Percentiles rank a stretch among this genome's conserved stretches.
Evolutionary conservation across 1,140 invertebrate genomes (phyloP).

Genomic region (Elysia chlorotica): DNA sequence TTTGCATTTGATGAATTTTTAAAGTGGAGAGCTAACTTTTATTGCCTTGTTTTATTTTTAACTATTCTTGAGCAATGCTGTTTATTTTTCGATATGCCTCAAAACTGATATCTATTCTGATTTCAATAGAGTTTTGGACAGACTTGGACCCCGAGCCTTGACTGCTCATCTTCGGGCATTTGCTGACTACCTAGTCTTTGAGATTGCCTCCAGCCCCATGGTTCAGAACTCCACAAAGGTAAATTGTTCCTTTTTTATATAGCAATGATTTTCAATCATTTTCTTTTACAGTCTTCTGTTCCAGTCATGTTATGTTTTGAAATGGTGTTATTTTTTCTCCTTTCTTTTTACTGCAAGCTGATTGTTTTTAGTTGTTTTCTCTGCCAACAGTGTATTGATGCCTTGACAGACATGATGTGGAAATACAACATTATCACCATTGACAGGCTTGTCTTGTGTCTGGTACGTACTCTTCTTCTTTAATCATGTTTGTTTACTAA

Average conservation of each 20-base stretch:
- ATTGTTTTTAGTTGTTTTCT: neutral
- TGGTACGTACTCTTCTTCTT: conserved; percentile 67
- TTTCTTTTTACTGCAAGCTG: neutral
- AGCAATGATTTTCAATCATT: neutral
- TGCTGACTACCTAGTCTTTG: conserved; percentile 91
- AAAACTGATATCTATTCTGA: neutral
- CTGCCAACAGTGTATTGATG: conserved; percentile 77
- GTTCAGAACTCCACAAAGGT: conserved; percentile 28
- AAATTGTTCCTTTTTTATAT: neutral
- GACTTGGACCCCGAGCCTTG: conserved; percentile 87
- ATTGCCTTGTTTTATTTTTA: neutral
- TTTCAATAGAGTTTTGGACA: conserved; percentile 77
- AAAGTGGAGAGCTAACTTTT: too few species aligned
- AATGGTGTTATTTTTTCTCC: neutral
- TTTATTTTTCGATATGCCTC: neutral
- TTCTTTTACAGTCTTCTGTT: neutral
- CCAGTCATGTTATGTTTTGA: neutral
- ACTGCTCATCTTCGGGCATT: conserved; percentile 91
- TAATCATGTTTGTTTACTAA: too few species aligned
- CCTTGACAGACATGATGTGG: conserved; percentile 96
- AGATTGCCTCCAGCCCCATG: conserved; percentile 71
- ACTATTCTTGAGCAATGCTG: neutral
- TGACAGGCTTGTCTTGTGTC: conserved; percentile 86
- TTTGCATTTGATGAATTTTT: too few species aligned
- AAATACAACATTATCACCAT: conserved; percentile 95